Percentiles rank a stretch among this genome's conserved stretches.
Conservation (phyloP, 2,113 vertebrate species). For the Manacus vitellinus region DNA sequence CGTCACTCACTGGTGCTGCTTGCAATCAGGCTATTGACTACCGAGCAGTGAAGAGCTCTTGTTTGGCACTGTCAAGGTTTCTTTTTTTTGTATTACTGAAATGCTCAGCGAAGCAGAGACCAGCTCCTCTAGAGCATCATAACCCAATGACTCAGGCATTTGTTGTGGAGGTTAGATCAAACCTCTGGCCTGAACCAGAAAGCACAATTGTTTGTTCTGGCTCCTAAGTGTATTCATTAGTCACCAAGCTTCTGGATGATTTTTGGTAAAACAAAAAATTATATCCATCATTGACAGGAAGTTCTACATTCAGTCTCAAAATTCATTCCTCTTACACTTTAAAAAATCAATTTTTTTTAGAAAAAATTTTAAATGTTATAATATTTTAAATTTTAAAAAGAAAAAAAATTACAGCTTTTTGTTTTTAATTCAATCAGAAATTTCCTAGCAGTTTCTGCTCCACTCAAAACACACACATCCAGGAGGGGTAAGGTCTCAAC, state of each 20-base stretch:
- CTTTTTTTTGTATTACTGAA: not conserved
- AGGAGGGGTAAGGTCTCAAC: not conserved
- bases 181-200: not conserved
- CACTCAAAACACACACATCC: not conserved
- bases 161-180: not conserved
- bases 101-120: not conserved
- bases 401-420: not conserved
- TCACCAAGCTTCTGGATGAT: not conserved
- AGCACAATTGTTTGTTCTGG: not conserved
- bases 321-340: not conserved
- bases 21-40: not conserved
- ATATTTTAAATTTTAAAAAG: not conserved
- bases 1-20: not conserved
- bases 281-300: not conserved
- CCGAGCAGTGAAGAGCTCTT: not conserved
- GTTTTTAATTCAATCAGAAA: fast-evolving
- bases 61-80: not conserved
- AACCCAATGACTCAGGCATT: not conserved
- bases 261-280: not conserved
- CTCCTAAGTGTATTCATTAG: not conserved
- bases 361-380: fast-evolving
- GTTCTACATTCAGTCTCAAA: not conserved
- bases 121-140: not conserved
- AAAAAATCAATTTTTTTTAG: not conserved
- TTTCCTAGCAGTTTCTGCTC: not conserved